Evolutionary conservation across 2,888 invertebrate species (phyloP), one percentile per base, ranked within the genome.

Genomic region (Perizoma flavofasciatum): DNA sequence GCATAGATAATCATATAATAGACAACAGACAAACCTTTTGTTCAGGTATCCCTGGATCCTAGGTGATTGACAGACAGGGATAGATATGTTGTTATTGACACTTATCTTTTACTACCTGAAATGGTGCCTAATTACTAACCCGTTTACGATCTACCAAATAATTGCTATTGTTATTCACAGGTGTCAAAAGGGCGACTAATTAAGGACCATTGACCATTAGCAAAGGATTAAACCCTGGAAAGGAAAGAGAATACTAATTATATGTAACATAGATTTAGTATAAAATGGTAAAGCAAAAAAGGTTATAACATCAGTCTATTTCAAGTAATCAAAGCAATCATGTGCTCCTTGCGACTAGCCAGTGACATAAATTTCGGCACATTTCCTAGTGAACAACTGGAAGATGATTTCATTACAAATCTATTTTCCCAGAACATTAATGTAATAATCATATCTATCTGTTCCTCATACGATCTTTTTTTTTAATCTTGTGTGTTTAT

Each of bases 241-340:
- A 65, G 72, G 74, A 69, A 57, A 58, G 61, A 69, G 56, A 68
- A 69, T 61, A 71, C 69, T 73, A 72, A 77, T 75, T 66, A 74
- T 57, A 48, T 59, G 46, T 46, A 50, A 33, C 48, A 7, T 50
- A 47, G 43, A 48, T 53, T 59, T 54, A 44, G 50, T 73, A 78
- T 77, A 78, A 22, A 71, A 68, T 60, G 49, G 49, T 43, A 65
- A 67, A 62, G 61, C 53, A 50, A 50, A 48, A 60, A 63, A 22
- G 48, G 39, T 49, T 41, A 33, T 59, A 56, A 48, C 48, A 72
- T 73, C 73, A 80, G 70, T 79, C 59, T 53, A 35, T 65, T 68
- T 69, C 75, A 74, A 78, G 75, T 77, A 59, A 64, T 55, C 57
- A 48, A 43, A 64, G 61, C 51, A 62, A 71, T 49, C 62, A 77